Evolutionary conservation across 1,140 invertebrate species (phyloP).

Genomic region (Lepidurus couesii): DNA sequence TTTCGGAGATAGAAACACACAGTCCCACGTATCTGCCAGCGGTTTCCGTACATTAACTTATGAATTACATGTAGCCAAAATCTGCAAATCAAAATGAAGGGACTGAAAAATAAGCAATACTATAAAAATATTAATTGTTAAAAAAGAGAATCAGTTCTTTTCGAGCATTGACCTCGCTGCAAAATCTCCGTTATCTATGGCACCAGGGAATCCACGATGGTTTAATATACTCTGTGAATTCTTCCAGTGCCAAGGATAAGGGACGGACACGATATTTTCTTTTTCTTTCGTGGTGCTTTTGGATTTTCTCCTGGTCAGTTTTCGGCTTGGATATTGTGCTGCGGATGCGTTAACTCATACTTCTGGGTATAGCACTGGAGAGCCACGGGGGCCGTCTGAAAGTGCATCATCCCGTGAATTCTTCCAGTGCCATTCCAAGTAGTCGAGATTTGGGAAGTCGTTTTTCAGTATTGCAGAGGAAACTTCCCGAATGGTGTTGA

Average conservation of each 20-base stretch:
- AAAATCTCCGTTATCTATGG: slow-evolving; percentile 39
- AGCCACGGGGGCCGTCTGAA: slow-evolving; percentile 39
- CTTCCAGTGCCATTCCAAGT: slow-evolving; percentile 44
- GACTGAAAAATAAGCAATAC: too few relatives aligned
- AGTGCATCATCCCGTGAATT: slow-evolving; percentile 42
- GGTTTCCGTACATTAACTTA: not conserved
- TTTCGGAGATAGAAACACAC: not conserved
- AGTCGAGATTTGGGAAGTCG: slow-evolving; percentile 24
- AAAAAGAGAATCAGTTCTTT: not conserved
- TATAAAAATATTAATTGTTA: not conserved
- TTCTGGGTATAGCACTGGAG: slow-evolving; percentile 41
- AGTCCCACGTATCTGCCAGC: not conserved
- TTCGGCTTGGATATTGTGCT: too few relatives aligned
- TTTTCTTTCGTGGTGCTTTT: not conserved
- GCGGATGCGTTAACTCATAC: not conserved
- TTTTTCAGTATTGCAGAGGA: not conserved
- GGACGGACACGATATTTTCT: slow-evolving; percentile 3
- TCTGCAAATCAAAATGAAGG: too few relatives aligned
- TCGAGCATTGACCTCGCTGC: not conserved
- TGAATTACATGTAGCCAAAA: not conserved
- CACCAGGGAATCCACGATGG: slow-evolving; percentile 42
- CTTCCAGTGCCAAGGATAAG: slow-evolving; percentile 43
- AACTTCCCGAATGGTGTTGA: too few relatives aligned
- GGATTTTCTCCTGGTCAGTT: not conserved
- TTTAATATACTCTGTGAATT: slow-evolving; percentile 41